phyloP scores from a whole-genome alignment of 2,888 invertebrate genomes.

The Seladonia tumulorum region DNA sequence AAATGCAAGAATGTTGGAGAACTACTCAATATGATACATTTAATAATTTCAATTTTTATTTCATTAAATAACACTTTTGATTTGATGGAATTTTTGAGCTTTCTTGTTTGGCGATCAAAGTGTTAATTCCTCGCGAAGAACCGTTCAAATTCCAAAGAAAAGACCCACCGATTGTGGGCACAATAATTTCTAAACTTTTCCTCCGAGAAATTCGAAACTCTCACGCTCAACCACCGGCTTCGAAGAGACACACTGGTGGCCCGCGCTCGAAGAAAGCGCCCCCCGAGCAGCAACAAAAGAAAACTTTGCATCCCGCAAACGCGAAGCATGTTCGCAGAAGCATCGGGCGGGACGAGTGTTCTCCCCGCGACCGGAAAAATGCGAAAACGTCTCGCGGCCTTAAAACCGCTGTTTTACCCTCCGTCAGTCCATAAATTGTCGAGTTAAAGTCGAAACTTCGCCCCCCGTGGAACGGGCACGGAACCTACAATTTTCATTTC shows the following conservation, averaged over 20 bases:
- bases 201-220: neutral
- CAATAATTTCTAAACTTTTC: neutral
- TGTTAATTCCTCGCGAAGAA: too few species aligned
- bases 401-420: neutral
- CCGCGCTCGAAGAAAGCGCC: neutral
- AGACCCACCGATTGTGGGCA: neutral
- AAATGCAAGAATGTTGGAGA: too few species aligned
- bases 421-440: conserved; percentile 3
- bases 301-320: conserved; percentile 2
- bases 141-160: neutral
- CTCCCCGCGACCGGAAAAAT: neutral
- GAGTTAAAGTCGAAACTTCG: neutral
- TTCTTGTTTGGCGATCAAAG: too few species aligned
- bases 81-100: too few species aligned
- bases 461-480: neutral
- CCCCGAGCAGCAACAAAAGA: neutral
- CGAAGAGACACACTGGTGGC: neutral
- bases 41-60: too few species aligned
- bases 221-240: neutral
- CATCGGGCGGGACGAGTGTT: neutral
- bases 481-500: conserved; percentile 16
- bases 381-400: neutral
- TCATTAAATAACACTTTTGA: too few species aligned
- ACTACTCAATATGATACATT: too few species aligned
- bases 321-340: neutral